A percentile compares a stretch with the other conserved stretches of the same genome.
Evolutionary conservation across 1,140 invertebrate species (phyloP).

Genomic region (Potamilus streckersoni): DNA sequence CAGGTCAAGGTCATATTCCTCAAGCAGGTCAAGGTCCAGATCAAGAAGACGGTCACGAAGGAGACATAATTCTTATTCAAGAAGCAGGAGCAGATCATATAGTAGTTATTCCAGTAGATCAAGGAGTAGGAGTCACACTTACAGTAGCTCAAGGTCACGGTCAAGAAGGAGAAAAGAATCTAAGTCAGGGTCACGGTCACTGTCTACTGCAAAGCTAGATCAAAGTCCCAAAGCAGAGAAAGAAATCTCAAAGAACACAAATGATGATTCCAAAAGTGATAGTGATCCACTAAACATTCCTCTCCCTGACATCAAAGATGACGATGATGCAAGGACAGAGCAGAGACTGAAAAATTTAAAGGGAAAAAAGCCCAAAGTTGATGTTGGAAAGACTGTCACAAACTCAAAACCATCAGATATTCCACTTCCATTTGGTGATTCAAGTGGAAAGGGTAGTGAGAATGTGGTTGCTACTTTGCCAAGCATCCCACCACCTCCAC

Average conservation of each 20-base stretch:
- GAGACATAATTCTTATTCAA: conserved; percentile 41
- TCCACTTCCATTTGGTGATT: conserved; percentile 29
- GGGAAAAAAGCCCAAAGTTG: conserved; percentile 32
- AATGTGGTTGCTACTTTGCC: no score
- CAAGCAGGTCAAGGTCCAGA: conserved; percentile 42
- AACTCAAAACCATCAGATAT: conserved; percentile 26
- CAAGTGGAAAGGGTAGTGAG: no score
- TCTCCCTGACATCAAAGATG: conserved; percentile 35
- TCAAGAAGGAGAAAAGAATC: conserved; percentile 20
- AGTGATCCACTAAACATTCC: conserved; percentile 42
- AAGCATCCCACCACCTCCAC: no score
- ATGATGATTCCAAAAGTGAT: conserved; percentile 11
- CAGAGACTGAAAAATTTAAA: conserved; percentile 36
- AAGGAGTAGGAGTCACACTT: conserved; percentile 45
- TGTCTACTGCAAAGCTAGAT: conserved; percentile 8
- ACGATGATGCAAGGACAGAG: conserved; percentile 33
- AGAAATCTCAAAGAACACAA: conserved; percentile 10
- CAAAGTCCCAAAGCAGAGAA: conserved; percentile 19
- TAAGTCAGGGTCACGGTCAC: conserved; percentile 3
- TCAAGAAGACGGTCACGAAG: conserved; percentile 36
- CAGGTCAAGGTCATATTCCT: conserved; percentile 46
- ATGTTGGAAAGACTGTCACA: conserved; percentile 28
- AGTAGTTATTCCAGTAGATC: conserved; percentile 43
- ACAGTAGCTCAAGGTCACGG: conserved; percentile 29
- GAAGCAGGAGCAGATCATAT: conserved; percentile 44